Conservation (phyloP, 2,888 invertebrate genomes). For the Netelia virgata region DNA sequence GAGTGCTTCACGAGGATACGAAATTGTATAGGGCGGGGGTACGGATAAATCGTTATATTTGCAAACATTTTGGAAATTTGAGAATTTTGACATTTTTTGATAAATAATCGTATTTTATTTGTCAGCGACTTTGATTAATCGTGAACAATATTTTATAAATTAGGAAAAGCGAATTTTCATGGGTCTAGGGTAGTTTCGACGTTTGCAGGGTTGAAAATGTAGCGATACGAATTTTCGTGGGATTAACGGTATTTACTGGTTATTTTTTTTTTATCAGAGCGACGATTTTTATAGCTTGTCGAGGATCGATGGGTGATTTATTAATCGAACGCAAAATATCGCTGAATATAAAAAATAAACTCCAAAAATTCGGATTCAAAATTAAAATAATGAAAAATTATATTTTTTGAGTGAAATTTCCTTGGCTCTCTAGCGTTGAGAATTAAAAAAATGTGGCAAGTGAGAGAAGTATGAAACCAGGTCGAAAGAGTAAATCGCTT, state of each 20-base stretch:
- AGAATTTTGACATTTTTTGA: not conserved
- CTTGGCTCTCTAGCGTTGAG: not conserved
- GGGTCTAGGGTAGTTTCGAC: no score
- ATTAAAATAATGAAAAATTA: not conserved
- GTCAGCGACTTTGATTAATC: no score
- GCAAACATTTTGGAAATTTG: not conserved
- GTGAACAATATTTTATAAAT: no score
- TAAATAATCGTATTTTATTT: no score
- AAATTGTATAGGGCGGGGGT: not conserved
- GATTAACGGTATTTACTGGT: not conserved
- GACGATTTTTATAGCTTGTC: not conserved
- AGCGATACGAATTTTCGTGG: no score
- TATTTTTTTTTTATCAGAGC: not conserved
- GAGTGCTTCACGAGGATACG: not conserved
- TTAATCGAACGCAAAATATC: not conserved
- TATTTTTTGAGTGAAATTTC: conserved; percentile 13
- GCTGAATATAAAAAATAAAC: not conserved
- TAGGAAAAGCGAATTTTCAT: no score
- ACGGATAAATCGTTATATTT: not conserved
- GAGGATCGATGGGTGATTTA: not conserved
- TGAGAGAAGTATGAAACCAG: conserved; percentile 2
- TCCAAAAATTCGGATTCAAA: not conserved
- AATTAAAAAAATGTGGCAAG: conserved; percentile 1
- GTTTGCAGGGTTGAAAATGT: no score
- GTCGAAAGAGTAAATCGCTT: conserved; percentile 30